These are phyloP conservation scores for Polia nebulosa DNA, from an alignment of 2,888 invertebrate species.

Conservation along the genomic window DNA sequence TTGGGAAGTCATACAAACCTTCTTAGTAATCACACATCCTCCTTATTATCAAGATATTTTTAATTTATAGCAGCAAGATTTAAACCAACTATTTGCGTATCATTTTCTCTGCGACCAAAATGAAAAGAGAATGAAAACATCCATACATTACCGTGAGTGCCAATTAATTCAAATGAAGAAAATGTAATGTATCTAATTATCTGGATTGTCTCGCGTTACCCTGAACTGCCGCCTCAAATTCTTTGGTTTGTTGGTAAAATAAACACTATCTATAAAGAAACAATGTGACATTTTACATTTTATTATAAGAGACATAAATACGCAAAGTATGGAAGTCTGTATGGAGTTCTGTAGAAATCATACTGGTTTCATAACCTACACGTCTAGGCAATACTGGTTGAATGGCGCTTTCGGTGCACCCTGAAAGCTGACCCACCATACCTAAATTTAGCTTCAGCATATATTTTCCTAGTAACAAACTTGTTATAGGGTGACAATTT, in stretches of 20 bases:
- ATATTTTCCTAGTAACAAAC: no score
- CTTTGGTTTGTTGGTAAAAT: slow-evolving; percentile 6
- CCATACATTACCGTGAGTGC: slow-evolving; percentile 63
- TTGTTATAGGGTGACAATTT: no score
- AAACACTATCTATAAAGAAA: slow-evolving; percentile 11
- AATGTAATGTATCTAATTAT: slow-evolving; percentile 65
- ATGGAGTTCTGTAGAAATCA: neutral
- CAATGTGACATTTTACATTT: neutral
- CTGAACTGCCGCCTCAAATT: slow-evolving; percentile 36
- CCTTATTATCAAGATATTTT: slow-evolving; percentile 4
- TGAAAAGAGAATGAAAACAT: slow-evolving; percentile 48
- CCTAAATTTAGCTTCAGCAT: no score
- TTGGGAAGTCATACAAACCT: neutral
- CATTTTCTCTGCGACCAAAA: slow-evolving; percentile 22
- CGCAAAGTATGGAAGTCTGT: neutral
- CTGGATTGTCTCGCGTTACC: slow-evolving; percentile 51
- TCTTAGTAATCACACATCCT: neutral
- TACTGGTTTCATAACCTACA: neutral
- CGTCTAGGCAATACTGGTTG: no score
- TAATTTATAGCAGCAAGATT: slow-evolving; percentile 12
- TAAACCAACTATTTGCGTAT: slow-evolving; percentile 29
- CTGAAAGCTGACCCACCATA: no score
- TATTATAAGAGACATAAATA: neutral
- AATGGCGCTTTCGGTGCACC: no score
- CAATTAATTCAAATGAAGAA: slow-evolving; percentile 65